Base-by-base conservation (phyloP, 2,797 vertebrate species). In the Knipowitschia caucasica region DNA sequence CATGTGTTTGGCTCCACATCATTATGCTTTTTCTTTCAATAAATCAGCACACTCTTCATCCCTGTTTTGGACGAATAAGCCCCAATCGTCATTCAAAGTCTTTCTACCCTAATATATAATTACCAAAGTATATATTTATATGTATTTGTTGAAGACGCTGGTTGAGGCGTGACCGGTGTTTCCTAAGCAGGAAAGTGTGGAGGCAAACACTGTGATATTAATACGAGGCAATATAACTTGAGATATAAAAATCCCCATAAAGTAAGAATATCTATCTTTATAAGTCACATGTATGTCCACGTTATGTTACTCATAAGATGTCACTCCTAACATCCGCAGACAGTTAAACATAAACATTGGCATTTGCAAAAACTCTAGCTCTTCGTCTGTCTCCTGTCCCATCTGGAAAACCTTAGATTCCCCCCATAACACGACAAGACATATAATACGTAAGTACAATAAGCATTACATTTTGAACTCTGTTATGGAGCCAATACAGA, bases 361-460 rank as follows among this genome's bases (percentile, higher is more conserved):
- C 71, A 81, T 80, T 72, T 67, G 39, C 34, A 24, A 71, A 77
- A 74, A 79, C 82, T 69, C 57, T 71, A 54, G 45, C 50, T 60
- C 56, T 62, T 45, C 30, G 26, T 38, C 12, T 49, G 46, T 26
- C 54, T 52, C 76, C 59, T 56, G 50, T 38, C 73, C 59, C 78
- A 88, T 89, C 86, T 90, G 88, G 86, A 89, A 87, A 81, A 73
- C 77, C 71, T 88, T 89, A 87, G 62, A 71, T 73, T n/a, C 31
- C 49, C 60, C 62, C 62, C 40, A 64, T 56, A 78, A 85, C 68
- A 77, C 60, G 69, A 84, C 77, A 78, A 64, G 67, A 66, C 61
- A 58, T 66, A 73, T 31, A 53, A 63, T 66, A 58, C 30, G 40
- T 43, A 20, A 35, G 42, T 62, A 57, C 40, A 64, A 56, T 56